Percentiles rank a stretch among this genome's conserved stretches.
phyloP scores from a whole-genome alignment of 2,113 vertebrate species.

The Gavialis gangeticus region DNA sequence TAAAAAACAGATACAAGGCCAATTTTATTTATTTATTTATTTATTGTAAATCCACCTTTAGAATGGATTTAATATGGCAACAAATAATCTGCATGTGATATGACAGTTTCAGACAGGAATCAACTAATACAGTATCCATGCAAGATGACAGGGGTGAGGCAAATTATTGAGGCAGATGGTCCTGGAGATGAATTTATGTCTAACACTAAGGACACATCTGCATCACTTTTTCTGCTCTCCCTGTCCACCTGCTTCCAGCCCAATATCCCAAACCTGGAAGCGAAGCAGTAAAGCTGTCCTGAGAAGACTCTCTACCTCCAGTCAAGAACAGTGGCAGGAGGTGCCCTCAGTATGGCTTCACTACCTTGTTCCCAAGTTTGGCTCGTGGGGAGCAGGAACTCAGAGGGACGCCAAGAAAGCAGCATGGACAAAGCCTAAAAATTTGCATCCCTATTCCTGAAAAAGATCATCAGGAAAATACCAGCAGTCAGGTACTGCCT shows the following conservation, averaged over 20 bases:
- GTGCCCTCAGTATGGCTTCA: too few relatives aligned
- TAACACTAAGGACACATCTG: not conserved
- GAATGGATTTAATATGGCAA: fast-evolving
- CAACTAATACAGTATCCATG: fast-evolving
- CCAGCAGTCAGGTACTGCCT: not conserved
- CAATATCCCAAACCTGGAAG: not conserved
- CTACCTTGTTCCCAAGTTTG: too few relatives aligned
- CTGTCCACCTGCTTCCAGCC: not conserved
- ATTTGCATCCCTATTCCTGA: not conserved
- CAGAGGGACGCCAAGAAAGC: too few relatives aligned
- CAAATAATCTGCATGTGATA: not conserved
- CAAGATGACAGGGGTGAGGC: not conserved
- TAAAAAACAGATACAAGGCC: too few relatives aligned
- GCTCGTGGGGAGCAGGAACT: too few relatives aligned
- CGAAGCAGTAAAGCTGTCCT: too few relatives aligned
- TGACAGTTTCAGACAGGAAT: not conserved
- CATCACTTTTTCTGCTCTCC: not conserved
- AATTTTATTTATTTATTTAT: not conserved
- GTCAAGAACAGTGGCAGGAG: too few relatives aligned
- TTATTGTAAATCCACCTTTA: not conserved
- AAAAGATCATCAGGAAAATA: not conserved
- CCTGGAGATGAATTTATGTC: not conserved
- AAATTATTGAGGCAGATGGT: fast-evolving
- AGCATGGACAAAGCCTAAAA: not conserved
- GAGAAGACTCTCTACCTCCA: too few relatives aligned